Evolutionary conservation across 2,113 vertebrate genomes (phyloP).

Genomic region (Grallaria varia): DNA sequence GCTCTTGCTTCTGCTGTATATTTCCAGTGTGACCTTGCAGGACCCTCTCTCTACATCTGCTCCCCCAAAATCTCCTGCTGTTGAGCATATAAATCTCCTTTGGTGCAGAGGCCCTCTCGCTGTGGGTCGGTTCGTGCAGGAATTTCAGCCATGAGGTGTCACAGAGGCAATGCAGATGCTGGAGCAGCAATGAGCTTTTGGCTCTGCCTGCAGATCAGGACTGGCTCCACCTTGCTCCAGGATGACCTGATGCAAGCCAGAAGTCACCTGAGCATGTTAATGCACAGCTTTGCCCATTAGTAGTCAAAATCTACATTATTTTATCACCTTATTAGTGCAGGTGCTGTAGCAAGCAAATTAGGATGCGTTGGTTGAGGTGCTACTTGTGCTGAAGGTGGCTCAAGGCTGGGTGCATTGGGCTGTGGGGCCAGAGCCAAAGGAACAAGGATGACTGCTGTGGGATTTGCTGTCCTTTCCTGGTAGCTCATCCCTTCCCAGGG

Average conservation of each 20-base stretch:
- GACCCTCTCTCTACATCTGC: conserved; percentile 8
- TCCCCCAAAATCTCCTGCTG: conserved; percentile 28
- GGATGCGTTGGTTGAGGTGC: rapidly evolving
- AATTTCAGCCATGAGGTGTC: neutral
- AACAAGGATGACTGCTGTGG: neutral
- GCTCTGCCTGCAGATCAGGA: neutral
- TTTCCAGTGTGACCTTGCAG: neutral
- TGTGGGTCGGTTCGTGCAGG: neutral
- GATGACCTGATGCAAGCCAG: neutral
- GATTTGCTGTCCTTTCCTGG: neutral
- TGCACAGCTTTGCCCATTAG: neutral
- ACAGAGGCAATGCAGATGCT: neutral
- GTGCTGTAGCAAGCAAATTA: rapidly evolving
- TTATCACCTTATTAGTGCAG: neutral
- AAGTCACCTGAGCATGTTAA: neutral
- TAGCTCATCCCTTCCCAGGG: neutral
- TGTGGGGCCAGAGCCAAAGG: neutral
- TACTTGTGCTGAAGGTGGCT: neutral
- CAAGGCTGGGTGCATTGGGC: neutral
- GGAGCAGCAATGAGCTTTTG: neutral
- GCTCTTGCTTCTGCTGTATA: neutral
- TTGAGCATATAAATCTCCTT: neutral
- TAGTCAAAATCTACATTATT: too few species aligned
- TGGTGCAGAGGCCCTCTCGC: neutral
- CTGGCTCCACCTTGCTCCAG: neutral